Evolutionary conservation across 2,113 vertebrate species (phyloP), one percentile per base, ranked within the genome.

Genomic region (Dromas ardeola): DNA sequence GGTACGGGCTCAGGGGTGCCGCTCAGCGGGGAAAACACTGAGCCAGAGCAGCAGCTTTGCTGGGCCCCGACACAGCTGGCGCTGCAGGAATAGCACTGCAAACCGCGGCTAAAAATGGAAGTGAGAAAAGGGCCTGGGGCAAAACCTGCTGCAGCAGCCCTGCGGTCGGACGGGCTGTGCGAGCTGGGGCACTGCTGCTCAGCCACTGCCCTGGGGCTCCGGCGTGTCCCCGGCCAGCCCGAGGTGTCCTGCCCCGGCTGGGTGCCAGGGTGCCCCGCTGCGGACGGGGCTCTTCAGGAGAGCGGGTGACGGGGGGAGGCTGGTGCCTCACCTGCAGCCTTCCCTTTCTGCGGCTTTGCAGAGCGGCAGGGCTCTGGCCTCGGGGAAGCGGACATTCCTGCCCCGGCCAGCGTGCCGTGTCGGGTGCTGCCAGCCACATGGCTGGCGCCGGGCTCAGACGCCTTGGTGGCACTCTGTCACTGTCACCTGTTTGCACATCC

Each of bases 81-180:
- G 56, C 50, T 13, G 26, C 42, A 7, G 8, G 23, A 52, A 13
- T 5, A 40, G 8, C 38, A 2, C 25, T 2, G 9, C 25, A 73
- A 73, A 52, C 15, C 23, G 3, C 1, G 1, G 8, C 59, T 86
- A 53, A 73, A 91, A 61, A 59, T 20, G 10, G 74, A 59, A 21
- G 29, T 1, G 30, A 19, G 80, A 49, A 53, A 14, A 15, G 32
- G 56, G n/a, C 23, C 23, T 2, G 38, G 71, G 80, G n/a, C 77
- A 17, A 23, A 34, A 23, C 20, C 20, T 13, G 19, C 55, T 3
- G 8, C 19, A 6, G 22, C 40, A 16, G 58, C 5, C 8, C 2
- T 29, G 38, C 2, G 3, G 47, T 6, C 22, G 13, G n/a, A 11
- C 2, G 11, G 45, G 16, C 29, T 1, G 22, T 5, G 19, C 6